Evolutionary conservation across 2,113 vertebrate species (phyloP).

Genomic region (Ciconia boyciana): DNA sequence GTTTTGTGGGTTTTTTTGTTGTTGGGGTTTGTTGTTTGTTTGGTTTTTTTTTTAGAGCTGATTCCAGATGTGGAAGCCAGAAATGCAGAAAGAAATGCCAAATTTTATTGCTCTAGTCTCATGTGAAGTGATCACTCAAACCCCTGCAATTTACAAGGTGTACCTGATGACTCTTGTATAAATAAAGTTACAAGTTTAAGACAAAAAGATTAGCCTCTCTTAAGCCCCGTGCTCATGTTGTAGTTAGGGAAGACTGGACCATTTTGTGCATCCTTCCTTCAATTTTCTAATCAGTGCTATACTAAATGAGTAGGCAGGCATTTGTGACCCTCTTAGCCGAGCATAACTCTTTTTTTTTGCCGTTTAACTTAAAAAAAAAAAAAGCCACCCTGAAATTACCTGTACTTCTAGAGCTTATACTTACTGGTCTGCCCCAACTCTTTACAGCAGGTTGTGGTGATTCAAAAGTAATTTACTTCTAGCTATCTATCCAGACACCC

Average conservation of each 20-base stretch:
- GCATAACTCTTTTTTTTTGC: too few species aligned
- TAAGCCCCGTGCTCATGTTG: neutral
- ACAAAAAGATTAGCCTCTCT: neutral
- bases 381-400: neutral
- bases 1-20: too few species aligned
- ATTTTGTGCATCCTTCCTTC: neutral
- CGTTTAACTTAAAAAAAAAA: neutral
- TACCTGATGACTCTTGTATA: neutral
- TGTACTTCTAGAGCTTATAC: neutral
- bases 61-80: neutral
- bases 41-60: too few species aligned
- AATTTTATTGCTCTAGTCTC: neutral
- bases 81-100: neutral
- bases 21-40: too few species aligned
- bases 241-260: neutral
- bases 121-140: neutral
- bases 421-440: neutral
- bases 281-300: neutral
- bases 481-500: neutral
- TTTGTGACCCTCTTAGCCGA: neutral
- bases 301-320: neutral
- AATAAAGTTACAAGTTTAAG: neutral
- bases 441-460: neutral
- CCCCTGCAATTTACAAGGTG: neutral
- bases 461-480: neutral